Base-by-base conservation (phyloP, 2,888 invertebrate genomes). In the Pseudococcus jackbeardsleyi region DNA sequence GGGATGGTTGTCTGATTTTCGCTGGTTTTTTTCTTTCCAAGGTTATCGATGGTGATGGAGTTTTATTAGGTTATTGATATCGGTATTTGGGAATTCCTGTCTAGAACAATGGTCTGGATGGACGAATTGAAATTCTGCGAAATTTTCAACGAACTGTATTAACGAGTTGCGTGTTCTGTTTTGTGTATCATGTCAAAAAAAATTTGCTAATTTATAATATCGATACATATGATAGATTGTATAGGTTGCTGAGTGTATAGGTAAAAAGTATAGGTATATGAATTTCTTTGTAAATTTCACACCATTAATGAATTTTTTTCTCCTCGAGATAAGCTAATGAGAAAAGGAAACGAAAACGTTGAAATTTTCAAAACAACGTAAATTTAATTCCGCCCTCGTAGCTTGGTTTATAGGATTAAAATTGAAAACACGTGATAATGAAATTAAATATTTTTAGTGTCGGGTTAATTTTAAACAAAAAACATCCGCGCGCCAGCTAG, bases 41-140 rank as follows among this genome's bases (percentile, higher is more conserved):
- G 68, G 68, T 26, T 72, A 26, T 11, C 4, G 3, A 22, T 12
- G 33, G 3, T 33, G 68, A 26, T 72, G 1, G 33, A 72, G 1
- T 6, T 72, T 72, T 26, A 72, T 72, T 11, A 72, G 68, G 26
- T 72, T 72, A 72, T 72, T 72, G 64, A 64, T 64, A 64, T 64
- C 22, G 22, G 22, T 7, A 11, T 22, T 64, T 12, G 64, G 22
- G 64, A 64, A 64, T 64, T 64, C 11, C 22, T 59, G 17, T 15
- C 50, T 15, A 50, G 5, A 50, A 50, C 50, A 50, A 17, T 46
- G 46, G 15, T 15, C 5, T 15, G 17, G 19, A 19, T 19, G 59
- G 6, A 19, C n/a, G 26, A 59, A 59, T 19, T 5, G 59, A 59
- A 59, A 59, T 59, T 59, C 59, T 59, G 19, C 5, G 59, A 59